Evolutionary conservation across 2,888 invertebrate genomes (phyloP).

Genomic region (Philopedon plagiatum): DNA sequence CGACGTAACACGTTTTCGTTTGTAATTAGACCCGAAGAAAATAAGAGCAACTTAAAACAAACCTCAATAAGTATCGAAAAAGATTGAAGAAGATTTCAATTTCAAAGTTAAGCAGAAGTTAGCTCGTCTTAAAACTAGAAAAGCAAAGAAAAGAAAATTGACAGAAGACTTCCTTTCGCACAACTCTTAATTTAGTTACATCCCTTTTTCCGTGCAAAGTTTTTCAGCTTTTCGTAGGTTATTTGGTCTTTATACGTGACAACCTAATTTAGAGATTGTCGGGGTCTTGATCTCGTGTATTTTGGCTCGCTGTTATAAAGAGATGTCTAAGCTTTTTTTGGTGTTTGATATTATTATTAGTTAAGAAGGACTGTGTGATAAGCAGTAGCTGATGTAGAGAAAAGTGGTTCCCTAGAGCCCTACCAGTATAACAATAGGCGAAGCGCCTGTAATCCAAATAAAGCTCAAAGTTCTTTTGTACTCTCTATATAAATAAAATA

Average conservation of each 20-base stretch:
- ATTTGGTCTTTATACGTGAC: conserved; percentile 24
- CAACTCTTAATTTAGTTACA: conserved; percentile 46
- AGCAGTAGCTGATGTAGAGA: too few species aligned
- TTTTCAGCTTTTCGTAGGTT: conserved; percentile 21
- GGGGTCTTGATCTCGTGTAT: conserved; percentile 1
- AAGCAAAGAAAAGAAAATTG: conserved; percentile 41
- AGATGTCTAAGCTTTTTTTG: neutral
- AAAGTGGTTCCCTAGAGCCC: too few species aligned
- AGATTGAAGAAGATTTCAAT: conserved; percentile 16
- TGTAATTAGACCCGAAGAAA: neutral
- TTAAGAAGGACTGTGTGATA: too few species aligned
- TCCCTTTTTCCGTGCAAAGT: conserved; percentile 27
- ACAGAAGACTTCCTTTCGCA: conserved; percentile 37
- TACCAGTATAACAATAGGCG: too few species aligned
- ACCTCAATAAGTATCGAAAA: conserved; percentile 15
- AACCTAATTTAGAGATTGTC: conserved; percentile 22
- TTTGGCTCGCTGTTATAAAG: neutral
- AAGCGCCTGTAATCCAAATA: too few species aligned
- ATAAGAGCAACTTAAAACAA: neutral
- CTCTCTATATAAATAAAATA: too few species aligned
- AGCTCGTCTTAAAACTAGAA: conserved; percentile 23
- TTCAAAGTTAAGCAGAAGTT: conserved; percentile 15
- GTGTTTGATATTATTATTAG: neutral
- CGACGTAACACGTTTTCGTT: neutral
- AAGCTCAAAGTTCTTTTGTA: too few species aligned